Conservation (phyloP, 2,113 vertebrate genomes). For the Pholis gunnellus region DNA sequence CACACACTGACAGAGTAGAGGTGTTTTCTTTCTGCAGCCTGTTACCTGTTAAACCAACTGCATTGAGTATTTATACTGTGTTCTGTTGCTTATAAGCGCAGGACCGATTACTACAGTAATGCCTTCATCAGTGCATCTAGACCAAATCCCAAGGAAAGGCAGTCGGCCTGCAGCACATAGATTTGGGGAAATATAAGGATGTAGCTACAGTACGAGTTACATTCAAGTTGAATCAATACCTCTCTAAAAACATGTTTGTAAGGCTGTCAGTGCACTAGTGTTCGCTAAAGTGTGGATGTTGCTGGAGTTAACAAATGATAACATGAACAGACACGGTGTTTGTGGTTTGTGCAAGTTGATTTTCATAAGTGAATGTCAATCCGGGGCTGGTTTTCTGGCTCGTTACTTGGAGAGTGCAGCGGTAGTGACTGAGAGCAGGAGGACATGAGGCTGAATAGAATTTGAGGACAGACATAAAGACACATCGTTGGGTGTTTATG, state of each 20-base stretch:
- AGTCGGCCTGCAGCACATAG: not conserved
- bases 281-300: not conserved
- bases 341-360: not conserved
- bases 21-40: no score
- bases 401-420: not conserved
- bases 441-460: slow-evolving; percentile 9
- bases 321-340: not conserved
- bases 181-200: not conserved
- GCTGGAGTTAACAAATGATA: not conserved
- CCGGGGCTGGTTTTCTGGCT: not conserved
- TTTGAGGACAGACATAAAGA: not conserved
- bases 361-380: not conserved
- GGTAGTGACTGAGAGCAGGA: not conserved
- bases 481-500: slow-evolving; percentile 60
- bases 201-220: no score
- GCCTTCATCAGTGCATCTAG: no score
- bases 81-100: no score
- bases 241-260: not conserved
- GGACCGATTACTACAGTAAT: no score
- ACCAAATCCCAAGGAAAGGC: not conserved
- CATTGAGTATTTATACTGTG: no score
- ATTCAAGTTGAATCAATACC: not conserved
- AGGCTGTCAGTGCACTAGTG: not conserved
- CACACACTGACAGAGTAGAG: no score
- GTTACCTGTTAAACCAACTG: no score